Evolutionary conservation across 1,140 invertebrate species (phyloP).

Genomic region (Hyles euphorbiae): DNA sequence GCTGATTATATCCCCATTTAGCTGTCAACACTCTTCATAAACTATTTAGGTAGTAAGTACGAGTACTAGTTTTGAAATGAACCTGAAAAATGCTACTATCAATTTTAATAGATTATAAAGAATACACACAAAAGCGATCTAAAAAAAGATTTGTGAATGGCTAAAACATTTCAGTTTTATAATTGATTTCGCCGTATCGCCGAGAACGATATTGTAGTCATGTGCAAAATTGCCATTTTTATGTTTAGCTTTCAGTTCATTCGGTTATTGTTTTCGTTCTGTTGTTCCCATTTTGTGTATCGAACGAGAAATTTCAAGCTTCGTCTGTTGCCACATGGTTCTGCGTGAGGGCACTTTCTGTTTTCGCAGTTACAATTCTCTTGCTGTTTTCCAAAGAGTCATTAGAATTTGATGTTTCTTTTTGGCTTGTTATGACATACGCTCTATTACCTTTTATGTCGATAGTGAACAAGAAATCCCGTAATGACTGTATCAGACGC

Average conservation of each 20-base stretch:
- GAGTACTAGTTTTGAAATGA: too few species aligned
- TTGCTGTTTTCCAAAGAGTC: slow-evolving; percentile 3
- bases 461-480: too few species aligned
- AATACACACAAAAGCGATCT: too few species aligned
- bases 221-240: slow-evolving; percentile 9
- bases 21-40: too few species aligned
- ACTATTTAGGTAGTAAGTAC: too few species aligned
- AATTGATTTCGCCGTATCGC: background rate
- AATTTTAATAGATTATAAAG: too few species aligned
- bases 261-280: slow-evolving; percentile 26
- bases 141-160: too few species aligned
- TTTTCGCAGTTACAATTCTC: slow-evolving; percentile 21
- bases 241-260: slow-evolving; percentile 6
- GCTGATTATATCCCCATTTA: too few species aligned
- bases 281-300: slow-evolving; percentile 21
- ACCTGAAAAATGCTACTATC: too few species aligned
- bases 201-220: slow-evolving; percentile 1
- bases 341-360: slow-evolving; percentile 18
- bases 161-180: slow-evolving; percentile 1
- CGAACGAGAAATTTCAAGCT: slow-evolving; percentile 26
- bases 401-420: slow-evolving; percentile 3
- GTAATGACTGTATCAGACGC: too few species aligned
- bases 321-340: slow-evolving; percentile 14
- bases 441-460: too few species aligned
- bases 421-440: background rate